Conservation (phyloP, 2,888 invertebrate species). For the Orchesella flavescens region DNA sequence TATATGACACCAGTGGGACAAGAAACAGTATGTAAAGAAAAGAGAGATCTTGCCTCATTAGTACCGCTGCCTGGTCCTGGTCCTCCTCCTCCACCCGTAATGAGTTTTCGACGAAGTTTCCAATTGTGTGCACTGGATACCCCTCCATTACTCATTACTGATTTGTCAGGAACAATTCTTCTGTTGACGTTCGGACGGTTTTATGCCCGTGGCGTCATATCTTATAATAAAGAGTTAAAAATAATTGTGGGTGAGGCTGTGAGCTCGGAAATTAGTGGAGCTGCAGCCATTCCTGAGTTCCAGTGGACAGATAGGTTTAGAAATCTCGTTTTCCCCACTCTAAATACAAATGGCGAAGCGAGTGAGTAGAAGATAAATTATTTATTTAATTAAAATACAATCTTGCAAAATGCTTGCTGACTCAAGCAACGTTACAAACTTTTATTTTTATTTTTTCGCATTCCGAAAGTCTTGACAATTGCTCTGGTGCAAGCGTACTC, state of each 20-base stretch:
- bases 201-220: slow-evolving; percentile 44
- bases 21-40: background rate
- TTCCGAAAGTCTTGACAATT: slow-evolving; percentile 3
- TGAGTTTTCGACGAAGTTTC: slow-evolving; percentile 16
- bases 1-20: background rate
- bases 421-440: background rate
- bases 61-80: background rate
- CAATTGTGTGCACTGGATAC: slow-evolving; percentile 34
- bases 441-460: background rate
- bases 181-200: slow-evolving; percentile 48
- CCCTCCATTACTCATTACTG: slow-evolving; percentile 35
- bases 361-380: background rate
- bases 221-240: slow-evolving; percentile 33
- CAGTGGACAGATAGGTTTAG: slow-evolving; percentile 3
- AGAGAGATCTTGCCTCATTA: too few relatives aligned
- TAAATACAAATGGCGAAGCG: slow-evolving; percentile 39
- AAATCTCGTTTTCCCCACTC: slow-evolving; percentile 28
- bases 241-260: slow-evolving; percentile 40
- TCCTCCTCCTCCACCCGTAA: background rate
- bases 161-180: slow-evolving; percentile 16
- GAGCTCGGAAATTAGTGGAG: background rate
- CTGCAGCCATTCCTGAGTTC: too few relatives aligned
- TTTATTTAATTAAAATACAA: background rate
- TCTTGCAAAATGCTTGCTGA: too few relatives aligned
- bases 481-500: slow-evolving; percentile 15